Percentiles rank a stretch among this genome's conserved stretches.
These are phyloP conservation scores for Lasioglossum baleicum DNA, from an alignment of 1,140 invertebrate species.

Conservation along the genomic window DNA sequence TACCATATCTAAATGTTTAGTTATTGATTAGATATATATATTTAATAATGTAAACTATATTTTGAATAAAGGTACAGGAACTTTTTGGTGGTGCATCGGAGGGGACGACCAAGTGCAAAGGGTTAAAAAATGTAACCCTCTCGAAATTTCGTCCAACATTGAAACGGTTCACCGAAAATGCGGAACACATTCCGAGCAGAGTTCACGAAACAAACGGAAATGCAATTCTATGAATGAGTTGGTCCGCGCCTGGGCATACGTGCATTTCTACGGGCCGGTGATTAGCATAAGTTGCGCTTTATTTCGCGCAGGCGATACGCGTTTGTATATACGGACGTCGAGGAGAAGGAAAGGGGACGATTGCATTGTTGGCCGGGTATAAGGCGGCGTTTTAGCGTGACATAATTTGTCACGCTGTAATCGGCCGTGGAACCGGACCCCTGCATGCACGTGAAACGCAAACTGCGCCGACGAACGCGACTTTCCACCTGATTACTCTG, in stretches of 20 bases:
- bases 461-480: conserved; percentile 6
- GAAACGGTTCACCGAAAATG: background rate
- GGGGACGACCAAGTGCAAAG: no score
- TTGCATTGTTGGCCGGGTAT: conserved; percentile 16
- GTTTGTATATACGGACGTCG: background rate
- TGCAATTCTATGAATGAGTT: conserved; percentile 16
- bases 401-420: conserved; percentile 56
- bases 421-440: conserved; percentile 27
- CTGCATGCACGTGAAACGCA: conserved; percentile 21
- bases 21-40: no score
- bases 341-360: conserved; percentile 4
- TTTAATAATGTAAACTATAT: no score
- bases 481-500: conserved; percentile 4
- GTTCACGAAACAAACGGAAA: conserved; percentile 9
- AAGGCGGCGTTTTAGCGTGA: conserved; percentile 54
- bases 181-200: background rate
- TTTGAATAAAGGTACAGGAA: no score
- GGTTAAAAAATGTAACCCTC: no score
- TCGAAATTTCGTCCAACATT: background rate
- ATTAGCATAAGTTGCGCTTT: conserved; percentile 24
- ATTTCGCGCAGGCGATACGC: background rate
- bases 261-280: conserved; percentile 7
- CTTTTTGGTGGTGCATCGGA: no score
- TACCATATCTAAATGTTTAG: no score
- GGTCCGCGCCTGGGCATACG: background rate